Conservation (phyloP, 2,113 vertebrate species). For the Parotia lawesii region DNA sequence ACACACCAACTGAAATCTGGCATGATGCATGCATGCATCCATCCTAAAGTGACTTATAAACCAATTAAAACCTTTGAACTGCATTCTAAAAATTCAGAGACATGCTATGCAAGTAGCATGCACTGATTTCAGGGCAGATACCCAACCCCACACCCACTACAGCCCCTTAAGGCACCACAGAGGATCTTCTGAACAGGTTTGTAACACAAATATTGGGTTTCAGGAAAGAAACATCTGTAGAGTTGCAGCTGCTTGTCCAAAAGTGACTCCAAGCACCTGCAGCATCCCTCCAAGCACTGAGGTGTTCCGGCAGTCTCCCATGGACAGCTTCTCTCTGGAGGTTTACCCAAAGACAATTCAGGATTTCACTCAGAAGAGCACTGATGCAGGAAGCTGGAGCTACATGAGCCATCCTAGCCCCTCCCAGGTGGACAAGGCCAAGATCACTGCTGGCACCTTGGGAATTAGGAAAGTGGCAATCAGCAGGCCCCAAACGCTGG, state of each 20-base stretch:
- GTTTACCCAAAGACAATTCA: not conserved
- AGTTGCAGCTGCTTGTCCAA: not conserved
- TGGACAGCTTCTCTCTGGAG: accelerated
- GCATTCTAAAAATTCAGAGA: not conserved
- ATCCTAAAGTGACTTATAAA: not conserved
- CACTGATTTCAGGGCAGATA: not conserved
- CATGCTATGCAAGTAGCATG: not conserved
- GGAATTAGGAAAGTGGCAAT: not conserved
- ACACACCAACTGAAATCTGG: not conserved
- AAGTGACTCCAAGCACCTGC: not conserved
- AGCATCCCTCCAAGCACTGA: too few relatives aligned
- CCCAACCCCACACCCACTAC: not conserved
- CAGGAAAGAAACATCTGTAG: not conserved
- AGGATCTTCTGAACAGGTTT: not conserved
- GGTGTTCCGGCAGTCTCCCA: not conserved
- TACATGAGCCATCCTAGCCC: accelerated
- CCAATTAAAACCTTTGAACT: not conserved
- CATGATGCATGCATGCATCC: not conserved
- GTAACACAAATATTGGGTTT: not conserved
- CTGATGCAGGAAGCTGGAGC: not conserved
- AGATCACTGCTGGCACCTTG: not conserved
- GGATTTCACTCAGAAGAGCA: not conserved
- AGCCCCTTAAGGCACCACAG: not conserved
- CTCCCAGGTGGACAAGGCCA: not conserved
- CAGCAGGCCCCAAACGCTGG: not conserved